Evolutionary conservation across 2,888 invertebrate species (phyloP).

Genomic region (Spodoptera picta): DNA sequence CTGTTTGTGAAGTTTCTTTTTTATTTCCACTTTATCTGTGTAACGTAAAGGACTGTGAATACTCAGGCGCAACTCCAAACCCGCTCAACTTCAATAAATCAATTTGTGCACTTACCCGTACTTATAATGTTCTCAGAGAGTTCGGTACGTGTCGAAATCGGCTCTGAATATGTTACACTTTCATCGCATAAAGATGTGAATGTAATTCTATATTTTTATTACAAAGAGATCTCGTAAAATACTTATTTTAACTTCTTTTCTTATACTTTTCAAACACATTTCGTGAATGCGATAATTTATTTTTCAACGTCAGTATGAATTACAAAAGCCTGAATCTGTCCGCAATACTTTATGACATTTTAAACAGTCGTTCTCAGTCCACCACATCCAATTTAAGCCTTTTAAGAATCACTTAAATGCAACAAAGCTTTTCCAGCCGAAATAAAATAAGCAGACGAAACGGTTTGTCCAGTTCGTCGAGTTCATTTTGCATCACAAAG

Average conservation of each 20-base stretch:
- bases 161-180: conserved; percentile 75
- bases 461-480: conserved; percentile 69
- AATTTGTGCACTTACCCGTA: conserved; percentile 87
- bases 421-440: conserved; percentile 53
- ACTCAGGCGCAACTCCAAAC: conserved; percentile 85
- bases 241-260: conserved; percentile 20
- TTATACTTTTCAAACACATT: conserved; percentile 13
- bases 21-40: conserved; percentile 87
- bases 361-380: conserved; percentile 22
- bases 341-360: conserved; percentile 11
- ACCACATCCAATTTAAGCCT: conserved; percentile 33
- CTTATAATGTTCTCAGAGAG: conserved; percentile 79
- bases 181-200: conserved; percentile 64
- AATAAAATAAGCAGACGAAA: conserved; percentile 61
- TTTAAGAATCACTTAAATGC: conserved; percentile 44
- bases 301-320: conserved; percentile 11
- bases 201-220: conserved; percentile 46
- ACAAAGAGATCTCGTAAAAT: conserved; percentile 27
- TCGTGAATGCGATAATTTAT: conserved; percentile 11
- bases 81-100: conserved; percentile 88
- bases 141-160: conserved; percentile 78
- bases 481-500: conserved; percentile 87
- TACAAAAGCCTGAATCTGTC: conserved; percentile 9
- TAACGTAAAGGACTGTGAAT: conserved; percentile 84
- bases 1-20: conserved; percentile 88